Percentiles rank a stretch among this genome's conserved stretches.
phyloP scores from a whole-genome alignment of 2,888 invertebrate species.

The Lysandra bellargus region DNA sequence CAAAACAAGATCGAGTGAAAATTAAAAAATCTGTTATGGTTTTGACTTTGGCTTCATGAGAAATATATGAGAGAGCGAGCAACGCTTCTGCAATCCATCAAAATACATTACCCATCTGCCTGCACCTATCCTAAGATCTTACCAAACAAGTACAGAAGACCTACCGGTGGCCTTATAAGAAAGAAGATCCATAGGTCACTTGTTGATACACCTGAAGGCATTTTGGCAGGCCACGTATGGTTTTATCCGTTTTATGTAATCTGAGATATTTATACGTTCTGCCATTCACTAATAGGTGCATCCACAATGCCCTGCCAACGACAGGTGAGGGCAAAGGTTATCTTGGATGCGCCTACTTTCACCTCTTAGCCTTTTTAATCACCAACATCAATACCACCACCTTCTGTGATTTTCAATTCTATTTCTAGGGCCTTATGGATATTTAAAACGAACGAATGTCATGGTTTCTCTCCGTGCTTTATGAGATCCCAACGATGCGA shows the following conservation, averaged over 20 bases:
- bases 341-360: constrained; percentile 74
- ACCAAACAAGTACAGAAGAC: not conserved
- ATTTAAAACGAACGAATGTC: not conserved
- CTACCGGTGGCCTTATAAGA: not conserved
- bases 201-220: not conserved
- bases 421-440: constrained; percentile 1
- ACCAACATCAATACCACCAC: constrained; percentile 36
- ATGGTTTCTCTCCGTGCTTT: constrained; percentile 41
- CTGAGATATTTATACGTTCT: constrained; percentile 37
- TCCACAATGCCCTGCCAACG: constrained; percentile 62
- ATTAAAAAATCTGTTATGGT: too few species aligned
- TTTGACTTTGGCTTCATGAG: not conserved
- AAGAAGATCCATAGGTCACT: constrained; percentile 5
- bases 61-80: not conserved
- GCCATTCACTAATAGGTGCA: constrained; percentile 58
- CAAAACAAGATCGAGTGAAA: not conserved
- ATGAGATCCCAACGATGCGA: constrained; percentile 43
- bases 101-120: not conserved
- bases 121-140: not conserved
- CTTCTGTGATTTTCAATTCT: constrained; percentile 40
- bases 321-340: constrained; percentile 72
- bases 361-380: constrained; percentile 52
- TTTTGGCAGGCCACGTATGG: constrained; percentile 12
- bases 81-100: not conserved
- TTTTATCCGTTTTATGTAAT: constrained; percentile 16